Evolutionary conservation across 2,113 vertebrate genomes (phyloP).

Genomic region (Balaeniceps rex): DNA sequence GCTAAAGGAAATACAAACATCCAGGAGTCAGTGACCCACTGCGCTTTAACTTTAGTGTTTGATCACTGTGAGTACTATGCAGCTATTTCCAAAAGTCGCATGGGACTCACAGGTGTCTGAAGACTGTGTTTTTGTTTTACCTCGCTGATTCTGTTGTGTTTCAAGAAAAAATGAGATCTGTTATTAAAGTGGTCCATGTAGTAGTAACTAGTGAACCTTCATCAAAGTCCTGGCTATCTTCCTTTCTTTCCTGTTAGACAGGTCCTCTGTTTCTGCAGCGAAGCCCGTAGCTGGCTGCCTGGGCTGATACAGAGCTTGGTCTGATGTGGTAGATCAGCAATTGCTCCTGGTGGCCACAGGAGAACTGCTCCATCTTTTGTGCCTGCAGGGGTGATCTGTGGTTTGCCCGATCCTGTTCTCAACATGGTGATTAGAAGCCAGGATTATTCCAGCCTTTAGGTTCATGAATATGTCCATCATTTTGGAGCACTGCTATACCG

Average conservation of each 20-base stretch:
- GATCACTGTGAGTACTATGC: background rate
- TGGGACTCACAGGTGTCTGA: background rate
- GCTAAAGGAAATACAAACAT: background rate
- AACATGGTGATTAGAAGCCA: background rate
- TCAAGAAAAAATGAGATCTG: background rate
- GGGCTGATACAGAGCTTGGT: background rate
- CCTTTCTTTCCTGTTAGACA: background rate
- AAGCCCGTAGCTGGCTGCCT: background rate
- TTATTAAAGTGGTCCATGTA: background rate
- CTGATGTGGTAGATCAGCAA: background rate
- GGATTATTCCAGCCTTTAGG: conserved; percentile 34
- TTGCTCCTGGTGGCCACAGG: background rate
- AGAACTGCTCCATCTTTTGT: background rate
- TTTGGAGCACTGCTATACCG: background rate
- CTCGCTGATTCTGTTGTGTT: background rate
- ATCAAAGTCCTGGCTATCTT: background rate
- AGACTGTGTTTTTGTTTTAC: background rate
- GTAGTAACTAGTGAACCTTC: background rate
- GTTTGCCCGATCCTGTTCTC: background rate
- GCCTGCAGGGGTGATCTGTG: background rate
- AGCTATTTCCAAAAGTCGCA: background rate
- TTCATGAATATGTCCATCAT: conserved; percentile 9
- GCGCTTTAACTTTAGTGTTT: background rate
- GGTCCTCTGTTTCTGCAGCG: background rate
- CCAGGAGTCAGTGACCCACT: background rate